A percentile compares a stretch with the other conserved stretches of the same genome.
phyloP scores from a whole-genome alignment of 2,888 invertebrate species.

The Aspidapion aeneum region DNA sequence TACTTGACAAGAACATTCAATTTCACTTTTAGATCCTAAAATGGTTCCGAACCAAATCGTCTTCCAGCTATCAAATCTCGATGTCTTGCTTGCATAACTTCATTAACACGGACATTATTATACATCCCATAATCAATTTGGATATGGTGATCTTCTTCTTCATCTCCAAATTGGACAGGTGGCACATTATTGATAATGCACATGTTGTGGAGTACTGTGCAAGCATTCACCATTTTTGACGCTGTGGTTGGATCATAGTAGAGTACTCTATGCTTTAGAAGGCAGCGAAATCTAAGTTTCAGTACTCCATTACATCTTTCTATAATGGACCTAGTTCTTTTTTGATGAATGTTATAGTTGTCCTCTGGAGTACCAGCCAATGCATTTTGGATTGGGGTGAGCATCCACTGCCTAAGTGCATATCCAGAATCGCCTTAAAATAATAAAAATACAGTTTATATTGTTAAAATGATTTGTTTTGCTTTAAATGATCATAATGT shows the following conservation, averaged over 20 bases:
- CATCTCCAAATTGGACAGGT: too few species aligned
- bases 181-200: too few species aligned
- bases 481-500: too few species aligned
- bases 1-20: neutral
- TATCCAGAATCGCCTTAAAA: too few species aligned
- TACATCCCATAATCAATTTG: slow-evolving; percentile 2
- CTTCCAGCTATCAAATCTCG: neutral
- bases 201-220: slow-evolving; percentile 2
- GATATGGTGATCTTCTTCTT: neutral
- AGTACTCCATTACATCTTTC: slow-evolving; percentile 21
- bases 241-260: slow-evolving; percentile 18
- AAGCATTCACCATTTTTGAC: slow-evolving; percentile 12
- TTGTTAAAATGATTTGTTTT: too few species aligned
- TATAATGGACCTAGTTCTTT: slow-evolving; percentile 9
- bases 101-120: neutral
- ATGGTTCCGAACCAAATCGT: neutral
- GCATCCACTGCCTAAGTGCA: too few species aligned
- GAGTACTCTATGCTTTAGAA: slow-evolving; percentile 19
- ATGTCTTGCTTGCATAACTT: neutral
- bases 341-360: too few species aligned
- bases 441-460: too few species aligned
- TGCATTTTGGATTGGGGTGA: too few species aligned
- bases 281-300: slow-evolving; percentile 18
- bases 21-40: neutral
- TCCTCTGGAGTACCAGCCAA: too few species aligned